Evolutionary conservation across 2,113 vertebrate species (phyloP), one percentile per base, ranked within the genome.

Genomic region (Daubentonia madagascariensis): DNA sequence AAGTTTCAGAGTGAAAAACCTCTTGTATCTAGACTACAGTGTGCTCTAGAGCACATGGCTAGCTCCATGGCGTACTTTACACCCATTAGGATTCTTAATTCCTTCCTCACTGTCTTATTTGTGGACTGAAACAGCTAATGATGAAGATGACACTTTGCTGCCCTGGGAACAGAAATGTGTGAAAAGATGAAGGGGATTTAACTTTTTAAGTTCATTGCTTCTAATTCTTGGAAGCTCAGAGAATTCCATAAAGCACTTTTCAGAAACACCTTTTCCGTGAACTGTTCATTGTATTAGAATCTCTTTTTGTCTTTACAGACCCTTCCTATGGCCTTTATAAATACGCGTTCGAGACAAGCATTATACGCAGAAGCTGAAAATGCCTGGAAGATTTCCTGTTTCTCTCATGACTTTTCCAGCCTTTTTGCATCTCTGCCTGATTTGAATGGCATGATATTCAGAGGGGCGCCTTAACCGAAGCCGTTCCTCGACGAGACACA

Each of bases 301-400:
- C 90, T 96, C 61, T 91, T 68, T 97, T 78, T 94, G 91, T 57
- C 97, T 98, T 96, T 97, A 85, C 97, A 98, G 97, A 98, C 96
- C 89, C 85, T 96, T 30, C 73, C 9, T 1, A 0, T 96, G 85
- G 32, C 91, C 85, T 98, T 97, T 98, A 97, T 37, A 96, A 96
- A 95, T 97, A 94, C 95, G 92, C 28, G 3, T 32, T 88, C 87
- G 78, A 97, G 90, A 94, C 48, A 68, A 68, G 76, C 81, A 75
- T 18, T 79, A 50, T 22, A 65, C 48, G 78, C 65, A 97, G 89
- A 97, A 98, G 80, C 59, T 98, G 97, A 98, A 98, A 95, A 98
- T 97, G 98, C 94, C 96, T 76, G 78, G 94, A 16, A 22, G 11
- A 63, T 30, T 89, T 22, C 78, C 91, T 84, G 70, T 85, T 86